Conservation (phyloP, 2,797 vertebrate species). For the Siniperca undulata region DNA sequence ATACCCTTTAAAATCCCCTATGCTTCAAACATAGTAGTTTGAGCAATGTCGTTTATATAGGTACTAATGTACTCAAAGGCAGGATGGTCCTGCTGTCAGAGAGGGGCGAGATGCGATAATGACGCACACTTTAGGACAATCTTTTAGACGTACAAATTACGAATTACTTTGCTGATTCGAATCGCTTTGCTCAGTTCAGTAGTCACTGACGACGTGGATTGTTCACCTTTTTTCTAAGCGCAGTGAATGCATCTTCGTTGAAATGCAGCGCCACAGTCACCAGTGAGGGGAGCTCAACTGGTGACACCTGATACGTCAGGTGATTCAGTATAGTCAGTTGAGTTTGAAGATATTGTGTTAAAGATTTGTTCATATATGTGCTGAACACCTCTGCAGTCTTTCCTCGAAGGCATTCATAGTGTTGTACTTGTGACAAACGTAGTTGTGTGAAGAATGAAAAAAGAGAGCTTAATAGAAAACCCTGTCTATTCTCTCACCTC, state of each 20-base stretch:
- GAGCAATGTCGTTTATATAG: neutral
- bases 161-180: neutral
- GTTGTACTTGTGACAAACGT: too few species aligned
- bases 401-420: too few species aligned
- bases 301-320: neutral
- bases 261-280: neutral
- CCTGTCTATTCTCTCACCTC: neutral
- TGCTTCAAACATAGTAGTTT: neutral
- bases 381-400: too few species aligned
- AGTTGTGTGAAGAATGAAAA: too few species aligned
- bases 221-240: too few species aligned
- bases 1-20: neutral
- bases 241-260: too few species aligned
- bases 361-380: too few species aligned
- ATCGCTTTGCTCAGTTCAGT: neutral
- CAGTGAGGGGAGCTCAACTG: neutral
- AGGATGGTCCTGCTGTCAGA: neutral
- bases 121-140: too few species aligned
- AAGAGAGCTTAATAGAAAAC: too few species aligned
- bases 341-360: neutral
- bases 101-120: neutral
- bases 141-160: neutral
- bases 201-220: neutral
- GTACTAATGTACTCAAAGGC: neutral
- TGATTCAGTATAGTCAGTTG: neutral